Conservation (phyloP, 2,888 invertebrate genomes). For the Tricholauxania praeusta region DNA sequence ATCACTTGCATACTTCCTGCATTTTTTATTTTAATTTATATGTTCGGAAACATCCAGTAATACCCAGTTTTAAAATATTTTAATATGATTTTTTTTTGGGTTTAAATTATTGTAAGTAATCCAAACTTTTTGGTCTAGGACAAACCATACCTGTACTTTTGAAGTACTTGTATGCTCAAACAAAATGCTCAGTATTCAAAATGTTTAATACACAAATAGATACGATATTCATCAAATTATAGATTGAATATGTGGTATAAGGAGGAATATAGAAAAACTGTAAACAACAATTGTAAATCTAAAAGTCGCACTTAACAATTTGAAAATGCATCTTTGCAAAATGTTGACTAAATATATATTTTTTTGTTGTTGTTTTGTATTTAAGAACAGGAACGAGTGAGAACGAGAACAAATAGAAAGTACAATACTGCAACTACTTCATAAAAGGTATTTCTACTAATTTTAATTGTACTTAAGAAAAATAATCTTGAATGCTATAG, state of each 20-base stretch:
- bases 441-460: too few species aligned
- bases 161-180: not conserved
- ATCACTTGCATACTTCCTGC: too few species aligned
- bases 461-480: too few species aligned
- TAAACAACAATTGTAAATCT: slow-evolving; percentile 16
- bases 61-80: too few species aligned
- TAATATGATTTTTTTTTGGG: too few species aligned
- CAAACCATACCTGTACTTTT: not conserved
- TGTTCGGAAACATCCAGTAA: too few species aligned
- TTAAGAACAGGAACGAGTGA: slow-evolving; percentile 16
- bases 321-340: not conserved
- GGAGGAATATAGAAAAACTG: not conserved
- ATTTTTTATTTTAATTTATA: too few species aligned
- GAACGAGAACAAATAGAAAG: slow-evolving; percentile 19
- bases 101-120: too few species aligned
- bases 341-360: too few species aligned
- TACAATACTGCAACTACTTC: slow-evolving; percentile 4
- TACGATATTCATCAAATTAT: slow-evolving; percentile 1
- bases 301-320: slow-evolving; percentile 12
- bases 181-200: slow-evolving; percentile 7
- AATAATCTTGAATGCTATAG: too few species aligned
- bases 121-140: too few species aligned
- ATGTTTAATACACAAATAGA: slow-evolving; percentile 20
- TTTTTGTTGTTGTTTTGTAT: not conserved
- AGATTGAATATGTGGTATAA: too few species aligned